Conservation (phyloP, 1,140 invertebrate genomes). For the Pseudomyrmex pallidus region DNA sequence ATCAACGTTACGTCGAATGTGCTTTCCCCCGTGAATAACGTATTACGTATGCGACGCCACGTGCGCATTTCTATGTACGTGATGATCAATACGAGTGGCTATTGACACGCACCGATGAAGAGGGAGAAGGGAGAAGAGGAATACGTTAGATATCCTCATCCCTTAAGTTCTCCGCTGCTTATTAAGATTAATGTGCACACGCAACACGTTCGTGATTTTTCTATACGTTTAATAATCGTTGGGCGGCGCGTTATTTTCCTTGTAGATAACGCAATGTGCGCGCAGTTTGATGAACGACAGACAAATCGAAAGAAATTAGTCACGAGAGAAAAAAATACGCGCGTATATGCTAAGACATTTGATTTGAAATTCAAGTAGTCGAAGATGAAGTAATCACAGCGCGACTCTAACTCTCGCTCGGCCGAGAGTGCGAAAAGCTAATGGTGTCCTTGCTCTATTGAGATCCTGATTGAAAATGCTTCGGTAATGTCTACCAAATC, state of each 20-base stretch:
- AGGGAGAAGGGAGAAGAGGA: no score
- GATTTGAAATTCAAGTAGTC: slow-evolving; percentile 49
- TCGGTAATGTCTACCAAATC: slow-evolving; percentile 69
- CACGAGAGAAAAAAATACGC: slow-evolving; percentile 10
- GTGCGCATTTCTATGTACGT: slow-evolving; percentile 15
- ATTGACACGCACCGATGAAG: slow-evolving; percentile 12
- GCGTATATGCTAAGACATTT: not conserved
- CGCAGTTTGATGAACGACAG: slow-evolving; percentile 18
- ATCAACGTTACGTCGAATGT: slow-evolving; percentile 30
- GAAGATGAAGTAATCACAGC: slow-evolving; percentile 62
- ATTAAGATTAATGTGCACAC: slow-evolving; percentile 39
- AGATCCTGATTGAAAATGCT: slow-evolving; percentile 69
- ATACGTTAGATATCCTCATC: not conserved
- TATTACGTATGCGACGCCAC: slow-evolving; percentile 33
- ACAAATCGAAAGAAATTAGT: slow-evolving; percentile 41
- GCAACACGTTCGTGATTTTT: slow-evolving; percentile 27
- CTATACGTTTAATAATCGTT: slow-evolving; percentile 11
- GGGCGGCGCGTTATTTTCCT: not conserved
- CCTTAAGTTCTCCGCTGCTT: slow-evolving; percentile 14
- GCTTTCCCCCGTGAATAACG: not conserved
- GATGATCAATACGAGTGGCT: slow-evolving; percentile 28
- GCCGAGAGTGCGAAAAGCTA: slow-evolving; percentile 69
- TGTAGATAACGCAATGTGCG: not conserved
- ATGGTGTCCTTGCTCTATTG: slow-evolving; percentile 69
- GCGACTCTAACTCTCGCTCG: slow-evolving; percentile 60